Conservation (phyloP, 2,113 vertebrate genomes). For the Symphodus melops region DNA sequence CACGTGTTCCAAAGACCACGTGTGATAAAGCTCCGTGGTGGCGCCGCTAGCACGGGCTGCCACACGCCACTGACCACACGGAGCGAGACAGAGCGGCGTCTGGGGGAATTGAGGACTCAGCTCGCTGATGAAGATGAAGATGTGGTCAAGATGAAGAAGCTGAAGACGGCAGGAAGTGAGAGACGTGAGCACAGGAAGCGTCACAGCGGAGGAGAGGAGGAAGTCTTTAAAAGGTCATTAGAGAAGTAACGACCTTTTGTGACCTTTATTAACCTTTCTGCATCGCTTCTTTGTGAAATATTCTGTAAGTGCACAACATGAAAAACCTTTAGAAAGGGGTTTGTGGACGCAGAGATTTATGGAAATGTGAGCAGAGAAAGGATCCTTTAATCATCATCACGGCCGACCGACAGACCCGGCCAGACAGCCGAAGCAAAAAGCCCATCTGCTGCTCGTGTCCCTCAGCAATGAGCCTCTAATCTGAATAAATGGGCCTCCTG, state of each 20-base stretch:
- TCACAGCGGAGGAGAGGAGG: conserved; percentile 12
- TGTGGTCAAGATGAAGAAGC: too few relatives aligned
- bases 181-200: not conserved
- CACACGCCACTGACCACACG: too few relatives aligned
- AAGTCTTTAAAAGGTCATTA: conserved; percentile 31
- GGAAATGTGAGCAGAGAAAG: conserved; percentile 5
- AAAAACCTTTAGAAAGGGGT: not conserved
- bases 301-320: not conserved
- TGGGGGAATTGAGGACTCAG: too few relatives aligned
- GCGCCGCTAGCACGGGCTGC: too few relatives aligned
- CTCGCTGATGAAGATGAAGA: too few relatives aligned
- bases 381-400: conserved; percentile 81
- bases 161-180: not conserved
- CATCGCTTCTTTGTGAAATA: not conserved
- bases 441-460: conserved; percentile 79
- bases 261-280: conserved; percentile 21
- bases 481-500: conserved; percentile 78
- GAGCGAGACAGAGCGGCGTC: too few relatives aligned
- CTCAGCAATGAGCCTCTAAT: conserved; percentile 76
- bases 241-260: conserved; percentile 35
- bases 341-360: not conserved
- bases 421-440: conserved; percentile 51
- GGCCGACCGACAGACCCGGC: conserved; percentile 62
- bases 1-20: too few relatives aligned
- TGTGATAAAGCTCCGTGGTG: too few relatives aligned